These are phyloP conservation scores for Heterocephalus glaber DNA, from an alignment of 2,113 vertebrate species.

Conservation along the genomic window DNA sequence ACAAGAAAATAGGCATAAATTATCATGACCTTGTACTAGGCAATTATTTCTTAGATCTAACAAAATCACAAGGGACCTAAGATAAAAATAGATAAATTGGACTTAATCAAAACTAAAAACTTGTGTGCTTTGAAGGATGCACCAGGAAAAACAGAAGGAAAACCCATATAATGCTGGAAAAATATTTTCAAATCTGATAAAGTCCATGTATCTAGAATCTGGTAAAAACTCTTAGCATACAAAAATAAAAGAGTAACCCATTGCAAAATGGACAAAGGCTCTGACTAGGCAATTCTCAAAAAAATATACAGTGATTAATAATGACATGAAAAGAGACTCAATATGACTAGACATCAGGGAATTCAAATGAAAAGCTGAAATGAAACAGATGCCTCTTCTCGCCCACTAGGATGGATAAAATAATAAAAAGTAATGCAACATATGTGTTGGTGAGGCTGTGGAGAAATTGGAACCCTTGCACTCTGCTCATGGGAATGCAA, in stretches of 20 bases:
- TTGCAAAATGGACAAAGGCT: background rate
- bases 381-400: background rate
- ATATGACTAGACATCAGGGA: background rate
- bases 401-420: background rate
- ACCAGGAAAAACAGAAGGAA: background rate
- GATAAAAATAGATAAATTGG: background rate
- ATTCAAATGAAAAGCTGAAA: background rate
- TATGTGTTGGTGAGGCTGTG: background rate
- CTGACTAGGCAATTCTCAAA: background rate
- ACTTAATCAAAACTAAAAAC: background rate
- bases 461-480: too few relatives aligned
- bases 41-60: background rate
- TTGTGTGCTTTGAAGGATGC: background rate
- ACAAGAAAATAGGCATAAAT: background rate
- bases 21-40: background rate
- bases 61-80: background rate
- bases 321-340: background rate
- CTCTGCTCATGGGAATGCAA: background rate
- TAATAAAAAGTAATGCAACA: background rate
- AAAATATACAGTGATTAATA: background rate
- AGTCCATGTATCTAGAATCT: background rate
- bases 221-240: background rate
- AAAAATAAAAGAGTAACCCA: background rate
- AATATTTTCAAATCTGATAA: background rate
- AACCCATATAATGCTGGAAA: background rate